Base-by-base conservation (phyloP, 1,140 invertebrate species). In the Lucilia sericata region DNA sequence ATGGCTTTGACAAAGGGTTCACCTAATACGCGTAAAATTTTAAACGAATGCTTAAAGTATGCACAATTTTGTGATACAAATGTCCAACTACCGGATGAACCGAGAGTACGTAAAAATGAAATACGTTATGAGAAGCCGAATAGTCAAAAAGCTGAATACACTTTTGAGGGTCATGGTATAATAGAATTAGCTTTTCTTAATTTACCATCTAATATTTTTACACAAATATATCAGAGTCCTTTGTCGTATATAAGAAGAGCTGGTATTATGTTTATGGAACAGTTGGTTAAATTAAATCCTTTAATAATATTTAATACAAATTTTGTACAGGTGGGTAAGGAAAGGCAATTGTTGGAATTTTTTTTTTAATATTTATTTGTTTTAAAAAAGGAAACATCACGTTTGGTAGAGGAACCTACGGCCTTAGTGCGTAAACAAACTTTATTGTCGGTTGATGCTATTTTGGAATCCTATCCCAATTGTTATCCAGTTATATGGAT, bases 241-340 rank as follows among this genome's bases (percentile, higher is more conserved):
- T 87, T 88, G 55, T 88, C 88, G 0, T 65, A 87, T 17, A 87
- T 89, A 0, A 78, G 90, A 12, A 83, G 87, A 17, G 85, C 86
- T 2, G 90, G 90, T 55, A 83, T 91, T 10, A 85, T 87, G 30
- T 83, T 91, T 42, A 75, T 91, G 8, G 90, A 91, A 84, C 85
- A 88, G 36, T 55, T 91, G 51, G 85, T 88, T 8, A 84, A 86
- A 3, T 84, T 88, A 2, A 91, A 91, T 86, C 88, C 86, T 0
- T 82, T 88, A 2, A 88, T 91, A 10, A 89, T 91, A 1, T 91
- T 88, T 60, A 88, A 90, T 5, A 91, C 89, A 2, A 88, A 90
- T 75, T 91, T 90, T 65, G 88, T 89, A 19, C 82, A 42, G 42
- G 83, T 83, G 81, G 25, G 74, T 21, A 17, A 55, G 17, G 17